Percentiles rank a stretch among this genome's conserved stretches.
Conservation (phyloP, 53 echinoderm and acorn worm genomes). For the Zoroaster sp. region DNA sequence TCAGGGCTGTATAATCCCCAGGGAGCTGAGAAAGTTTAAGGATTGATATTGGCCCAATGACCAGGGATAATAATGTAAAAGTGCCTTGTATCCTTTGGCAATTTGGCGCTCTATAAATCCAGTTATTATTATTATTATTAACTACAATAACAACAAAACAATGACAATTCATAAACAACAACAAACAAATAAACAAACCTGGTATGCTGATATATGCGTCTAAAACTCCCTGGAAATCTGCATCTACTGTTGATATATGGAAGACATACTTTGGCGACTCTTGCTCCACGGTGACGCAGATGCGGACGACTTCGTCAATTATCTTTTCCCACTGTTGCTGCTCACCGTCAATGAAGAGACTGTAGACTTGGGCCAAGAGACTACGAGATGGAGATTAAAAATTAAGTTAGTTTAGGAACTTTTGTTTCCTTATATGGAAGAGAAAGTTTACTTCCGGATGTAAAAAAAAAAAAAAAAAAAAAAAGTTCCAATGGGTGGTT, state of each 20-base stretch:
- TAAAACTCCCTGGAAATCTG: slow-evolving; percentile 74
- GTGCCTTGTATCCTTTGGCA: too few species aligned
- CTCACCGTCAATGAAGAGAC: slow-evolving; percentile 79
- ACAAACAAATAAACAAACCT: slow-evolving; percentile 19
- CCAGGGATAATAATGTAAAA: too few species aligned
- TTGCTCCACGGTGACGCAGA: slow-evolving; percentile 81
- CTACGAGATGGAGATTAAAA: slow-evolving; percentile 29
- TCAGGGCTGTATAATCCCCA: too few species aligned
- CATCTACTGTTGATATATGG: slow-evolving; percentile 72
- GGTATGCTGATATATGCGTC: slow-evolving; percentile 78
- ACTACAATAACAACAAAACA: neutral
- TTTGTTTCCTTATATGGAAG: too few species aligned
- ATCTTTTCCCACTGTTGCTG: slow-evolving; percentile 84
- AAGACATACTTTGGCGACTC: slow-evolving; percentile 81
- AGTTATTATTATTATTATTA: too few species aligned
- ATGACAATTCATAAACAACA: neutral
- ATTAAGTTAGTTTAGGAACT: too few species aligned
- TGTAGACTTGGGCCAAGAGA: slow-evolving; percentile 88
- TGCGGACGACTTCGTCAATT: slow-evolving; percentile 70
- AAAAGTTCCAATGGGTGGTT: too few species aligned
- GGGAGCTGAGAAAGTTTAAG: too few species aligned
- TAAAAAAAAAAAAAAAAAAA: too few species aligned
- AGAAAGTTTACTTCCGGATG: too few species aligned
- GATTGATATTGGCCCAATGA: too few species aligned
- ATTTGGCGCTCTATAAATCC: too few species aligned